A percentile compares a stretch with the other conserved stretches of the same genome.
phyloP scores from a whole-genome alignment of 2,888 invertebrate species.

The Acleris cristana region DNA sequence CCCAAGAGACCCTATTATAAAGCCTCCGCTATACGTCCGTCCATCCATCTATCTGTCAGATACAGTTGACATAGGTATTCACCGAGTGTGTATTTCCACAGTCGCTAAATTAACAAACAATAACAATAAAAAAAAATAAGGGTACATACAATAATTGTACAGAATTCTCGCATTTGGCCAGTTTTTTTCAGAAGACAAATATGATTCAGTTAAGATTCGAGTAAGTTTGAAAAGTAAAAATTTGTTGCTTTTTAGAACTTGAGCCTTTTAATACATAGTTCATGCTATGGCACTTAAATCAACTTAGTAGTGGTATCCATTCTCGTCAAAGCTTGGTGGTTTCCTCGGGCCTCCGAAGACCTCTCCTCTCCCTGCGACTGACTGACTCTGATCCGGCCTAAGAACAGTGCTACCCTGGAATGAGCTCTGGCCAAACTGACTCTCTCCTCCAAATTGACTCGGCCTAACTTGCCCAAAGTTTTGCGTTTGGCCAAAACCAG shows the following conservation, averaged over 20 bases:
- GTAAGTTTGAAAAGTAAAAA: no score
- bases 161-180: no score
- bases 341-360: conserved; percentile 63
- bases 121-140: no score
- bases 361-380: conserved; percentile 57
- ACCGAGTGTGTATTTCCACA: no score
- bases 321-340: conserved; percentile 69
- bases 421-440: conserved; percentile 35
- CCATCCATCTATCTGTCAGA: no score
- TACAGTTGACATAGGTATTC: no score
- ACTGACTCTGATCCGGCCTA: conserved; percentile 40
- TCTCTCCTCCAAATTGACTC: conserved; percentile 24
- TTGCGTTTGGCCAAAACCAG: conserved; percentile 8
- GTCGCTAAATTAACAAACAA: no score
- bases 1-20: no score
- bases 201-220: no score
- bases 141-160: no score
- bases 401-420: conserved; percentile 46
- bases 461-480: conserved; percentile 15
- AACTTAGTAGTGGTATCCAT: conserved; percentile 71
- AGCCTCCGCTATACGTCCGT: no score
- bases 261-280: conserved; percentile 8
- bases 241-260: conserved; percentile 1
- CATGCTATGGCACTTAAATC: conserved; percentile 42
- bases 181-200: no score